Evolutionary conservation across 2,113 vertebrate genomes (phyloP).

Genomic region (Glaucomys volans): DNA sequence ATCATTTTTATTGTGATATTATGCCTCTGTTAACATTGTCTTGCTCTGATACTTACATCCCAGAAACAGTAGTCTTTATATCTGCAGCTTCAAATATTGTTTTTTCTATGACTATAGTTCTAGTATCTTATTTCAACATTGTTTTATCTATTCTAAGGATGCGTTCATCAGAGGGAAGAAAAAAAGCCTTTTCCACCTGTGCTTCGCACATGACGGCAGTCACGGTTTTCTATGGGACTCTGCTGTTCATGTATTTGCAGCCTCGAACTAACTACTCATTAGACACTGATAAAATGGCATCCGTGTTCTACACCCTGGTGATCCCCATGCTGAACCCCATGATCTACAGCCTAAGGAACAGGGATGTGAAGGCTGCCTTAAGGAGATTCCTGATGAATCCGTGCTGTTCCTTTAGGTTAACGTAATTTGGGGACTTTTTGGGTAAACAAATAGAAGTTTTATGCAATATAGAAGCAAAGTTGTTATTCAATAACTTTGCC

Average conservation of each 20-base stretch:
- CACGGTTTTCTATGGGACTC: constrained; percentile 53
- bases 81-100: constrained; percentile 53
- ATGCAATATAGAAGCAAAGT: neutral
- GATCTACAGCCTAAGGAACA: constrained; percentile 72
- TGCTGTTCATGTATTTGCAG: constrained; percentile 62
- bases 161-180: constrained; percentile 48
- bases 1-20: constrained; percentile 81
- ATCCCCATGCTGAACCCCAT: constrained; percentile 79
- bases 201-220: constrained; percentile 50
- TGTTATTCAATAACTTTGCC: neutral
- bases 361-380: constrained; percentile 66
- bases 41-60: constrained; percentile 72
- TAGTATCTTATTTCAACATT: constrained; percentile 65
- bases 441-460: neutral
- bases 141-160: constrained; percentile 57
- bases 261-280: constrained; percentile 47
- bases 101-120: constrained; percentile 49
- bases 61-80: constrained; percentile 58
- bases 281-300: constrained; percentile 71
- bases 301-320: constrained; percentile 72
- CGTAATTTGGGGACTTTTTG: neutral
- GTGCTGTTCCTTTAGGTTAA: neutral
- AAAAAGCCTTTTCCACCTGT: constrained; percentile 68
- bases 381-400: constrained; percentile 10
- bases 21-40: constrained; percentile 75